phyloP scores from a whole-genome alignment of 2,797 vertebrate species.

The Xerus rutilus region DNA sequence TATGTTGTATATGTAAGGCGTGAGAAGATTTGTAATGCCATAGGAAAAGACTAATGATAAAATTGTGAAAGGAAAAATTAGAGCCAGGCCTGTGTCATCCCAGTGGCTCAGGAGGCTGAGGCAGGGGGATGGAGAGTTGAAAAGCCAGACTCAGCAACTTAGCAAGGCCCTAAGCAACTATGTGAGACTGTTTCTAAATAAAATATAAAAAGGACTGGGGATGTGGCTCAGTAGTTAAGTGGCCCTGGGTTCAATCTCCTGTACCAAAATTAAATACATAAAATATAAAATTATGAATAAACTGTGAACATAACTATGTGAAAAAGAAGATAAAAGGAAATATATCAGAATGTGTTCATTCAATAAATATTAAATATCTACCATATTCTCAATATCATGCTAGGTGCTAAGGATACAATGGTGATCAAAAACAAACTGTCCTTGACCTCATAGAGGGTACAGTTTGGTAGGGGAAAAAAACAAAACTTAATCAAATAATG shows the following conservation, averaged over 20 bases:
- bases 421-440: slow-evolving; percentile 23
- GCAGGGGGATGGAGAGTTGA: too few relatives aligned
- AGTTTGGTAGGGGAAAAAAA: neutral
- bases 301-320: slow-evolving; percentile 27
- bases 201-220: too few relatives aligned
- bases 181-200: too few relatives aligned
- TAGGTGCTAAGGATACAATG: neutral
- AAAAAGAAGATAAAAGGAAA: slow-evolving; percentile 7
- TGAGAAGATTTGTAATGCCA: slow-evolving; percentile 39
- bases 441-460: neutral
- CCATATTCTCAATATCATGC: slow-evolving; percentile 1
- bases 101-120: too few relatives aligned
- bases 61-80: neutral
- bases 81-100: too few relatives aligned
- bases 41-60: slow-evolving; percentile 38
- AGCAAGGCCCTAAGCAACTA: too few relatives aligned
- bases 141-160: too few relatives aligned
- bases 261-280: too few relatives aligned
- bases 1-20: neutral
- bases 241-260: too few relatives aligned
- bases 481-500: neutral
- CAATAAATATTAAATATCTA: slow-evolving; percentile 26
- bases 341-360: slow-evolving; percentile 8
- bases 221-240: too few relatives aligned
- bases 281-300: neutral